A percentile compares a stretch with the other conserved stretches of the same genome.
Conservation (phyloP, 2,888 invertebrate species). For the Orgyia antiqua region DNA sequence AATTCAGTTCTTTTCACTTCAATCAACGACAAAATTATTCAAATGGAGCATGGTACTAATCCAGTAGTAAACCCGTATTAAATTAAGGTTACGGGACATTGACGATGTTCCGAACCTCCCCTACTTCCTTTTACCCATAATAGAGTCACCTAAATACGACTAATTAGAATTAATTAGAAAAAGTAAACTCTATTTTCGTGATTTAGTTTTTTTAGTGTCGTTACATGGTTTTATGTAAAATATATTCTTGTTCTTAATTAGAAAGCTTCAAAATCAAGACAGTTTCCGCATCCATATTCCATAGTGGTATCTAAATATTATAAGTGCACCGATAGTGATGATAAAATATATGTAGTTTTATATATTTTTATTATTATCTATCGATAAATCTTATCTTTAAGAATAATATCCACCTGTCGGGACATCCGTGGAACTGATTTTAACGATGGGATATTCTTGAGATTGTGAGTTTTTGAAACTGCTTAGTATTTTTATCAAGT, state of each 20-base stretch:
- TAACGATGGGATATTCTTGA: too few relatives aligned
- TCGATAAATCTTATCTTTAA: too few relatives aligned
- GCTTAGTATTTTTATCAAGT: too few relatives aligned
- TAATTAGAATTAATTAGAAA: conserved; percentile 62
- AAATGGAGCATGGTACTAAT: conserved; percentile 45
- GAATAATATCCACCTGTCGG: too few relatives aligned
- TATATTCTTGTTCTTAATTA: conserved; percentile 22
- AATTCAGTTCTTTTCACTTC: conserved; percentile 28
- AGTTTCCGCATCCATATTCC: too few relatives aligned
- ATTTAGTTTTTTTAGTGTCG: conserved; percentile 32
- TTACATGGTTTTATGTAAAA: conserved; percentile 18
- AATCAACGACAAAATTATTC: conserved; percentile 57
- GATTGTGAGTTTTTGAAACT: too few relatives aligned
- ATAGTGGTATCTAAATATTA: too few relatives aligned
- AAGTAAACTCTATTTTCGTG: conserved; percentile 34
- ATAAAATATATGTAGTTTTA: too few relatives aligned
- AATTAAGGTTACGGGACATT: conserved; percentile 56
- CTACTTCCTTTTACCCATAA: conserved; percentile 35
- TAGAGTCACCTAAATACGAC: conserved; percentile 37
- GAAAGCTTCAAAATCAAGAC: too few relatives aligned
- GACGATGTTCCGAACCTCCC: conserved; percentile 53
- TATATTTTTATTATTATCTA: too few relatives aligned
- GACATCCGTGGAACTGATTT: too few relatives aligned
- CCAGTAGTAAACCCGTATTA: conserved; percentile 46
- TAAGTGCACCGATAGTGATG: too few relatives aligned